Evolutionary conservation across 2,113 vertebrate genomes (phyloP).

Genomic region (Lophura nycthemera): DNA sequence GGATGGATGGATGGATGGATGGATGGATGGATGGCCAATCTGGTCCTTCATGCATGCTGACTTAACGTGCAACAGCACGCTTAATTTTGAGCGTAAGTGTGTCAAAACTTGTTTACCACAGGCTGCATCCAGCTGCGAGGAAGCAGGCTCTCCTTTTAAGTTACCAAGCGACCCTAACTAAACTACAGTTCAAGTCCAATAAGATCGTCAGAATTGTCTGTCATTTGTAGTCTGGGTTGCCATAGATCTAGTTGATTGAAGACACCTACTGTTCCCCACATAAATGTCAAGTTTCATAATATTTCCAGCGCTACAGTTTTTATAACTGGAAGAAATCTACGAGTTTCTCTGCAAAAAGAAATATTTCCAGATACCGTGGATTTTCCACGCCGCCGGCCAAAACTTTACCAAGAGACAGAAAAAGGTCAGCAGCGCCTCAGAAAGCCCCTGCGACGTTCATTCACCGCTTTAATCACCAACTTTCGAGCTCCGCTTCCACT

Average conservation of each 20-base stretch:
- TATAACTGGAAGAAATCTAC: conserved; percentile 39
- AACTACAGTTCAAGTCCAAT: conserved; percentile 62
- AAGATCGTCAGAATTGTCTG: conserved; percentile 62
- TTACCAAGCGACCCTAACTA: conserved; percentile 38
- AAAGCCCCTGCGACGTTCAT: conserved; percentile 14
- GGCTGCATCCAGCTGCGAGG: conserved; percentile 23
- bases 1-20: background rate
- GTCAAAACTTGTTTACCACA: conserved; percentile 25
- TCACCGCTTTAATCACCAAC: background rate
- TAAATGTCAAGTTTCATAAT: conserved; percentile 75
- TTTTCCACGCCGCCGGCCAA: conserved; percentile 45
- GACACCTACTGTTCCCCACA: conserved; percentile 63
- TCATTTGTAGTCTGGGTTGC: conserved; percentile 52
- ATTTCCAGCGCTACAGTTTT: conserved; percentile 43
- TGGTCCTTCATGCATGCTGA: background rate
- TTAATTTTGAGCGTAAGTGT: background rate
- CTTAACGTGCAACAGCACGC: background rate
- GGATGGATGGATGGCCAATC: background rate
- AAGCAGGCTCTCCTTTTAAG: conserved; percentile 25
- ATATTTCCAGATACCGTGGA: conserved; percentile 35
- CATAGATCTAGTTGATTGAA: conserved; percentile 71
- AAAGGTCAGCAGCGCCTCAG: conserved; percentile 15
- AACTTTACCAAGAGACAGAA: conserved; percentile 14
- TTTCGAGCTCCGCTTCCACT: background rate
- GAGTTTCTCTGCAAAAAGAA: conserved; percentile 19